phyloP scores from a whole-genome alignment of 2,113 vertebrate genomes.

The Eptesicus fuscus region DNA sequence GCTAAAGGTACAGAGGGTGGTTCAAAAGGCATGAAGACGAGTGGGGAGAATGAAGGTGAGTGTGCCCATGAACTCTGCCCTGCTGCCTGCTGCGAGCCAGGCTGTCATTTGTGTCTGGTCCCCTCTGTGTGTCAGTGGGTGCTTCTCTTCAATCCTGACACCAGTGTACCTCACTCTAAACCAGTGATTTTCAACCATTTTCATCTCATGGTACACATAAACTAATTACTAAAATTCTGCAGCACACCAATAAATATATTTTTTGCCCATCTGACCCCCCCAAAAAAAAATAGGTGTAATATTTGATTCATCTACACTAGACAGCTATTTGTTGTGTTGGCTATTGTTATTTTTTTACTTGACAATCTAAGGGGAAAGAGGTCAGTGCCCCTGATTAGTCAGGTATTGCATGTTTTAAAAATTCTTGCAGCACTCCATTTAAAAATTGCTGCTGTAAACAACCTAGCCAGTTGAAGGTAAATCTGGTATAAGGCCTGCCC shows the following conservation, averaged over 20 bases:
- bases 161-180: not conserved
- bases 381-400: not conserved
- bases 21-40: constrained; percentile 90
- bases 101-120: not conserved
- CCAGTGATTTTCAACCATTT: not conserved
- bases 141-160: not conserved
- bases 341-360: not conserved
- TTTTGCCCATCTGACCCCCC: not conserved
- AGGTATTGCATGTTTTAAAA: not conserved
- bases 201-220: not conserved
- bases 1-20: constrained; percentile 90
- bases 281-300: not conserved
- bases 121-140: not conserved
- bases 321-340: not conserved
- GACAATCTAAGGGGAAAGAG: not conserved
- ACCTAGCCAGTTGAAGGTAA: not conserved
- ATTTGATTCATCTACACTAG: not conserved
- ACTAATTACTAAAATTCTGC: not conserved
- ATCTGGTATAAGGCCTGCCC: not conserved
- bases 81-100: not conserved
- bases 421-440: not conserved
- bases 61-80: not conserved
- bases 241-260: not conserved
- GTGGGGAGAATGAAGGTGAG: constrained; percentile 95
- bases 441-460: not conserved